phyloP scores from a whole-genome alignment of 2,797 vertebrate species.

The Leptatherina wallacei region DNA sequence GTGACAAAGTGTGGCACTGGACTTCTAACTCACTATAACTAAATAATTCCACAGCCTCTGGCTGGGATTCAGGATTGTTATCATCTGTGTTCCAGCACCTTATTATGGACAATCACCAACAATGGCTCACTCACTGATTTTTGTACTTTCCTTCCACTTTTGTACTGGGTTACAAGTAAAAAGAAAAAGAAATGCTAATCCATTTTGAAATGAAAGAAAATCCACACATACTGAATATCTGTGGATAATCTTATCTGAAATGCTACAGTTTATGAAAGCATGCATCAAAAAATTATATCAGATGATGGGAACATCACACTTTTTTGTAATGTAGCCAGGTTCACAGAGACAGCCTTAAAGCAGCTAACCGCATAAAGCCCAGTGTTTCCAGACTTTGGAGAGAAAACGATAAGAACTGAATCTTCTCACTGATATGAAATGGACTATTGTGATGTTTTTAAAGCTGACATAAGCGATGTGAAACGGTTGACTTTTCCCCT shows the following conservation, averaged over 20 bases:
- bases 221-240: neutral
- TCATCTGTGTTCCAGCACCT: neutral
- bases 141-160: neutral
- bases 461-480: conserved; percentile 50
- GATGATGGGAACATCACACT: conserved; percentile 5
- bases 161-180: neutral
- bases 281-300: conserved; percentile 2
- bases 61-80: neutral
- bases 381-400: neutral
- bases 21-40: conserved; percentile 5
- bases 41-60: conserved; percentile 19
- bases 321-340: conserved; percentile 4
- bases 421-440: conserved; percentile 22
- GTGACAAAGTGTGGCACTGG: conserved; percentile 6
- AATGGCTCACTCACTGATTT: neutral
- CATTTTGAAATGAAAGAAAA: neutral
- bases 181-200: neutral
- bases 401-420: conserved; percentile 3
- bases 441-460: conserved; percentile 34
- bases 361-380: conserved; percentile 1
- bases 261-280: conserved; percentile 2
- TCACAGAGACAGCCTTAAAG: neutral
- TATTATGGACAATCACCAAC: neutral
- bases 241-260: neutral
- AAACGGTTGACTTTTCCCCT: conserved; percentile 48